These are phyloP conservation scores for Sparus aurata DNA, from an alignment of 2,797 vertebrate genomes.

Conservation along the genomic window DNA sequence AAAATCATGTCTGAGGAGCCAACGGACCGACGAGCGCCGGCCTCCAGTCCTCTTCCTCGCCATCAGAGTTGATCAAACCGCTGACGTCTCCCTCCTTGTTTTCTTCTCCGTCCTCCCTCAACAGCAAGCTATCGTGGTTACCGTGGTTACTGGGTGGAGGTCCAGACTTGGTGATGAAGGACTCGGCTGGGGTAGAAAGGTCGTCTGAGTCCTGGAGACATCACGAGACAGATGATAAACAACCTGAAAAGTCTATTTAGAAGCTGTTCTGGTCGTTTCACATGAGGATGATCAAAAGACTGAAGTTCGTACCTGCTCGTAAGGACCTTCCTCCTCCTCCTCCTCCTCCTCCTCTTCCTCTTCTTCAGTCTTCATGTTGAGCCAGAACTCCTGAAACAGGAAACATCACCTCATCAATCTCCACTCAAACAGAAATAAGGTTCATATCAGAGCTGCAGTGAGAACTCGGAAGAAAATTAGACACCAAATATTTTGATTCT, in stretches of 20 bases:
- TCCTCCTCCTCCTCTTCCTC: neutral
- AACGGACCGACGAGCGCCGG: slow-evolving; percentile 10
- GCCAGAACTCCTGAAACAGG: slow-evolving; percentile 59
- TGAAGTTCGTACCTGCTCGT: slow-evolving; percentile 34
- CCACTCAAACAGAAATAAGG: too few species aligned
- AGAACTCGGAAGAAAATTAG: too few species aligned
- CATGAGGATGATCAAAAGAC: neutral
- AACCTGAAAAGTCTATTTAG: neutral
- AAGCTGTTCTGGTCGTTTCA: neutral
- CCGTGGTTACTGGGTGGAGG: slow-evolving; percentile 11
- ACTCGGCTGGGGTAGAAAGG: neutral
- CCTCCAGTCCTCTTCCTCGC: slow-evolving; percentile 72
- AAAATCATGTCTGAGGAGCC: too few species aligned
- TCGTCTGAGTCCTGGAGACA: slow-evolving; percentile 13
- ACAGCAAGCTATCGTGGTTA: neutral
- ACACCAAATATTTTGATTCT: too few species aligned
- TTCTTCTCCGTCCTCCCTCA: neutral
- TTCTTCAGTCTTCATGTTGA: slow-evolving; percentile 35
- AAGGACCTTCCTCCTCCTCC: neutral
- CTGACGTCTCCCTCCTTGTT: slow-evolving; percentile 35
- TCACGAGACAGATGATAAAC: neutral
- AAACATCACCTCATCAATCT: neutral
- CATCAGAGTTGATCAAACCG: slow-evolving; percentile 75
- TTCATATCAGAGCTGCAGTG: too few species aligned
- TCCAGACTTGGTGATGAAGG: neutral